Base-by-base conservation (phyloP, 1,140 invertebrate species). In the Drosophila jambulina region DNA sequence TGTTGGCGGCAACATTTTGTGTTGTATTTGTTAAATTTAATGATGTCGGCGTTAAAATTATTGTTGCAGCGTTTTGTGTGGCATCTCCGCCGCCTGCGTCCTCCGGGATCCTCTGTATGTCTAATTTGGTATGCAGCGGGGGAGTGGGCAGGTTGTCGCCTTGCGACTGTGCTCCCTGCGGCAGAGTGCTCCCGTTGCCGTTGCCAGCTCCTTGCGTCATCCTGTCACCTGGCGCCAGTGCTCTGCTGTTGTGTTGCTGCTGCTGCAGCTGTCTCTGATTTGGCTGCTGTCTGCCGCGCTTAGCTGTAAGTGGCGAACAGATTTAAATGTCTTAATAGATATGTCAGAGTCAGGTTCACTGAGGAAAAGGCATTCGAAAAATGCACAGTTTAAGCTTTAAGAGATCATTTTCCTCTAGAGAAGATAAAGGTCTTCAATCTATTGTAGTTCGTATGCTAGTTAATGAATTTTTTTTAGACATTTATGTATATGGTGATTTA, bases 31-130 rank as follows among this genome's bases (percentile, higher is more conserved):
- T 91, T 87, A 80, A 80, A 90, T 91, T 91, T 91, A 91, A 91
- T 91, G 87, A 91, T 91, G 87, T 91, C 80, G 87, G 87, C 83
- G 86, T 87, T 90, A 91, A 84, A 91, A 91, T 91, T 88, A 91
- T 88, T 85, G 88, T 91, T 91, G 88, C 76, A 75, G 81, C 87
- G 65, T 87, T 91, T 78, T 85, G 83, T 79, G 78, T 48, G 51
- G 23, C 68, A 48, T 69, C 82, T 19, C 43, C 63, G 6, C 25
- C 60, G 21, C 42, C 79, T 29, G 15, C 79, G 23, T 86, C 90
- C 77, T 85, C 75, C 9, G 90, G 75, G 69, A 91, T 69, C 63
- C 86, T 81, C 67, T 91, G 82, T 78, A 91, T 91, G 79, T 91
- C 90, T 90, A 91, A 88, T 91, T 91, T 91, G 32, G 72, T 91